These are phyloP conservation scores for Wasmannia auropunctata DNA, from an alignment of 1,140 invertebrate species.

Conservation along the genomic window DNA sequence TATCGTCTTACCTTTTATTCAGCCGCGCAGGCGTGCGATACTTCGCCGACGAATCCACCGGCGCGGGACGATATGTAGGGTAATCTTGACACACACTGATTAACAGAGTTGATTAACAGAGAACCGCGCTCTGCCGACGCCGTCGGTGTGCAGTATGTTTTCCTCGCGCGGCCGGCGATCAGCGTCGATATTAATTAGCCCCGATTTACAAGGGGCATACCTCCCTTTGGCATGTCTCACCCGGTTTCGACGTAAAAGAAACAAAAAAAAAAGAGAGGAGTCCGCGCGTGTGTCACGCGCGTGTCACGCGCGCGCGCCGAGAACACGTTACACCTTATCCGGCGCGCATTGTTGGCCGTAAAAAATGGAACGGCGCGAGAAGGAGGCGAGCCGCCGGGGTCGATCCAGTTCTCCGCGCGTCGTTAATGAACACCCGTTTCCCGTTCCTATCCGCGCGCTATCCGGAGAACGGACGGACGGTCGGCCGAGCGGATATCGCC, in stretches of 20 bases:
- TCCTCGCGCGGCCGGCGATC: not conserved
- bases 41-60: conserved; percentile 46
- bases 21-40: conserved; percentile 14
- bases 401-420: conserved; percentile 20
- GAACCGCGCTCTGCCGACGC: conserved; percentile 43
- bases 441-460: too few relatives aligned
- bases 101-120: conserved; percentile 73
- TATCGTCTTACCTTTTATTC: conserved; percentile 53
- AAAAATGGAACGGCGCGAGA: not conserved
- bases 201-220: not conserved
- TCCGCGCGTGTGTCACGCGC: not conserved
- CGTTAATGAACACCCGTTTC: conserved; percentile 3
- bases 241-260: not conserved
- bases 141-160: not conserved
- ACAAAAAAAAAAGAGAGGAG: not conserved
- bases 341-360: conserved; percentile 6
- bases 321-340: not conserved
- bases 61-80: conserved; percentile 67
- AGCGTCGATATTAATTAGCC: not conserved
- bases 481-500: not conserved
- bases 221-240: too few relatives aligned
- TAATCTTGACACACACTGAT: conserved; percentile 79
- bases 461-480: not conserved
- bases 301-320: not conserved
- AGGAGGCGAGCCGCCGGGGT: not conserved